A percentile compares a stretch with the other conserved stretches of the same genome.
Evolutionary conservation across 2,113 vertebrate genomes (phyloP).

Genomic region (Eidolon helvum): DNA sequence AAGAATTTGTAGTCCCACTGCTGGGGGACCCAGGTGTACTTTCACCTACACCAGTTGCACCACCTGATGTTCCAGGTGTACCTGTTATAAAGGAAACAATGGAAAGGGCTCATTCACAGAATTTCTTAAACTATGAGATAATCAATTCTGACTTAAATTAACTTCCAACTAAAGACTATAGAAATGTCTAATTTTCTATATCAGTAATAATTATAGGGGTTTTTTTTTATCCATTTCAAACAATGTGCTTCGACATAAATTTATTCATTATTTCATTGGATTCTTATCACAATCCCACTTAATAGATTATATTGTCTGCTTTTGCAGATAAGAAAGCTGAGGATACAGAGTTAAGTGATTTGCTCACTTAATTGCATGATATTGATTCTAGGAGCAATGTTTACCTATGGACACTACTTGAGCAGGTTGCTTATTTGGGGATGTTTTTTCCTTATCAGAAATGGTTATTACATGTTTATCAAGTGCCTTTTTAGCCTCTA

Average conservation of each 20-base stretch:
- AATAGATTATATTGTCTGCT: neutral
- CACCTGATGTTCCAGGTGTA: neutral
- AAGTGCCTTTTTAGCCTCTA: neutral
- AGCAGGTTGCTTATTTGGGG: neutral
- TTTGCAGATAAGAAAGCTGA: neutral
- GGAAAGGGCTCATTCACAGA: neutral
- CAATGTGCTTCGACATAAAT: neutral
- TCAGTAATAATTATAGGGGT: neutral
- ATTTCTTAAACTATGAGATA: neutral
- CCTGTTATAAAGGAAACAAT: neutral
- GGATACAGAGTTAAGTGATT: neutral
- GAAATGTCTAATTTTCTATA: neutral
- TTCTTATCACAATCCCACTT: neutral
- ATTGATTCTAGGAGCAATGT: neutral
- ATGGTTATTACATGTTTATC: neutral
- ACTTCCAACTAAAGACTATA: neutral
- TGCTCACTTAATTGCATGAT: neutral
- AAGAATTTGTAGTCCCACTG: neutral
- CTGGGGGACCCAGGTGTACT: neutral
- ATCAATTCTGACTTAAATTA: neutral
- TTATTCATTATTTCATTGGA: neutral
- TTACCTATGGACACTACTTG: neutral
- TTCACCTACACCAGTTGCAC: neutral
- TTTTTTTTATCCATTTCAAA: neutral
- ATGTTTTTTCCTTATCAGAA: neutral